A percentile compares a stretch with the other conserved stretches of the same genome.
Conservation (phyloP, 2,888 invertebrate genomes). For the Epinotia bilunana region DNA sequence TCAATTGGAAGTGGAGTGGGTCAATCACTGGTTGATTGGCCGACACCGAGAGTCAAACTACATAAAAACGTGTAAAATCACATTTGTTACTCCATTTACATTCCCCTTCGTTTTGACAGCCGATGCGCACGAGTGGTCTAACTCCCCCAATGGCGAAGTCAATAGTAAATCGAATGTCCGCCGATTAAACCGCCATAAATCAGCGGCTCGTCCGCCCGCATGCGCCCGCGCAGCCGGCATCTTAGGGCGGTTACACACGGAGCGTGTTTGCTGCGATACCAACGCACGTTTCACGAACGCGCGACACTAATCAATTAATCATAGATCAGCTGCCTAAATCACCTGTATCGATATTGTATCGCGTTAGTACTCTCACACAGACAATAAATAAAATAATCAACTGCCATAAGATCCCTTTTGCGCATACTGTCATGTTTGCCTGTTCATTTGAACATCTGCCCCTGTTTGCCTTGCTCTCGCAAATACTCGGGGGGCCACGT, state of each 20-base stretch:
- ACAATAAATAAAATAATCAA: no score
- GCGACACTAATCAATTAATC: no score
- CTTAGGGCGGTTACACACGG: no score
- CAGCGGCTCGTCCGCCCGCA: conserved; percentile 59
- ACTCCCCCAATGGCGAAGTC: conserved; percentile 5
- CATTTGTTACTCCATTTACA: background rate
- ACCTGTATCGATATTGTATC: no score
- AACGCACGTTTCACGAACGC: no score
- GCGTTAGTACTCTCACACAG: no score
- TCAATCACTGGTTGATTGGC: no score
- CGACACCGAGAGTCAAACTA: background rate
- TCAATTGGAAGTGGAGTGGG: no score
- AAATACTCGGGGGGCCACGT: no score
- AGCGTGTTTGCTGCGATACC: no score
- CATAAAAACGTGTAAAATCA: background rate
- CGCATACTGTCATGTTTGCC: background rate
- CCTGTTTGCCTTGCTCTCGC: conserved; percentile 3
- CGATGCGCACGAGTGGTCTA: conserved; percentile 5
- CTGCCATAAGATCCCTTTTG: background rate
- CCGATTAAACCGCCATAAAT: conserved; percentile 33
- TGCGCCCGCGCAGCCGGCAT: conserved; percentile 51
- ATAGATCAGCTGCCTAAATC: no score
- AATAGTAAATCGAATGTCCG: conserved; percentile 22
- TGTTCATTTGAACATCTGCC: conserved; percentile 45
- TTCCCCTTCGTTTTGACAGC: background rate